Percentiles rank a stretch among this genome's conserved stretches.
phyloP scores from a whole-genome alignment of 2,113 vertebrate species.

The Hydropotes inermis region DNA sequence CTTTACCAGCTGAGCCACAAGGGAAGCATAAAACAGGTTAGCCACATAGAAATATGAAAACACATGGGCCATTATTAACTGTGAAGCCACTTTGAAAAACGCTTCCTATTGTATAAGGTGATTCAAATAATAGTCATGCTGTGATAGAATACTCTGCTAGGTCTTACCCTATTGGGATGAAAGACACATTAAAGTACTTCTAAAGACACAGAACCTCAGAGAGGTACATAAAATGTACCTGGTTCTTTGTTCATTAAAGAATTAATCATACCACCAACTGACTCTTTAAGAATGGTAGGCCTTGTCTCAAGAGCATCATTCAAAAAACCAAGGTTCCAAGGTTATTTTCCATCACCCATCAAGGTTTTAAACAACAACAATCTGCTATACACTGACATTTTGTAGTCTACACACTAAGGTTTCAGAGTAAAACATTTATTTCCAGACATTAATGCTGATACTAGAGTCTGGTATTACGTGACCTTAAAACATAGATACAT shows the following conservation, averaged over 20 bases:
- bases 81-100: not conserved
- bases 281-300: not conserved
- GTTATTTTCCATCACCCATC: not conserved
- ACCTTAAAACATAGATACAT: not conserved
- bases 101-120: not conserved
- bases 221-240: not conserved
- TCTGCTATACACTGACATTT: not conserved
- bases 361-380: not conserved
- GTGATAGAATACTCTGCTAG: not conserved
- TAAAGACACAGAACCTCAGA: not conserved
- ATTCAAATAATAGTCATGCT: not conserved
- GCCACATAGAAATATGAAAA: not conserved
- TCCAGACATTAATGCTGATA: not conserved
- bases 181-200: not conserved
- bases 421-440: not conserved
- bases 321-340: not conserved
- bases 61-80: not conserved
- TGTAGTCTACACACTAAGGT: not conserved
- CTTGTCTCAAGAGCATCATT: not conserved
- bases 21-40: not conserved
- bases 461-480: not conserved
- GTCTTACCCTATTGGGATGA: not conserved
- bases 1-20: not conserved
- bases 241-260: not conserved
- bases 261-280: not conserved